phyloP scores from a whole-genome alignment of 2,888 invertebrate species.

The Altica lythri region DNA sequence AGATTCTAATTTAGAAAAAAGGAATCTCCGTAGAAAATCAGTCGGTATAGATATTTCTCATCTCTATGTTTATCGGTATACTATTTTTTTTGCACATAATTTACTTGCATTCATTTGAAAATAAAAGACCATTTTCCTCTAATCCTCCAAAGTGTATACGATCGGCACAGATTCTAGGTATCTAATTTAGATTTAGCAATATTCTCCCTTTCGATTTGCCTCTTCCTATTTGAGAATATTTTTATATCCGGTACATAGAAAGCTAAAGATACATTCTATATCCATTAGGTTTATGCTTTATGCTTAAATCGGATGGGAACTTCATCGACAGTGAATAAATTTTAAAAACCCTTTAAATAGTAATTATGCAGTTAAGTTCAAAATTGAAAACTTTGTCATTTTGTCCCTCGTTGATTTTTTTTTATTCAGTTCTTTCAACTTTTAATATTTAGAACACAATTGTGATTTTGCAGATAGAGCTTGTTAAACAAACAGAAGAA shows the following conservation, averaged over 20 bases:
- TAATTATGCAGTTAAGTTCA: too few relatives aligned
- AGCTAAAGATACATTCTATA: not conserved
- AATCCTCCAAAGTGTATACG: slow-evolving; percentile 16
- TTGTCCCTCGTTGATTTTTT: too few relatives aligned
- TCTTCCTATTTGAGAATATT: slow-evolving; percentile 16
- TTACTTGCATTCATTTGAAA: slow-evolving; percentile 11
- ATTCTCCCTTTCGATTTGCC: slow-evolving; percentile 16
- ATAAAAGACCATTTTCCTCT: slow-evolving; percentile 20
- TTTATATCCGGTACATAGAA: slow-evolving; percentile 11
- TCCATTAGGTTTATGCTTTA: not conserved
- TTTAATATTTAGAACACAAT: too few relatives aligned
- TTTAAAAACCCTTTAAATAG: too few relatives aligned
- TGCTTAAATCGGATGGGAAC: not conserved
- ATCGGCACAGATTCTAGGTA: slow-evolving; percentile 44
- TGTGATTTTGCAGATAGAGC: slow-evolving; percentile 64
- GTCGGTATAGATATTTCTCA: too few relatives aligned
- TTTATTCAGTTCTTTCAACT: too few relatives aligned
- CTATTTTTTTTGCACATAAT: slow-evolving; percentile 7
- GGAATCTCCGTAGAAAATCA: too few relatives aligned
- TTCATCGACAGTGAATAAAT: too few relatives aligned
- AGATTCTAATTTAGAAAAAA: too few relatives aligned
- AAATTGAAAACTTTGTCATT: too few relatives aligned
- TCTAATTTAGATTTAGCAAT: slow-evolving; percentile 49
- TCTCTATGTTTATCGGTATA: too few relatives aligned
- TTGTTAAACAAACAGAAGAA: slow-evolving; percentile 76